Evolutionary conservation across 2,797 vertebrate species (phyloP), one percentile per base, ranked within the genome.

Genomic region (Pseudomugil tenellus): DNA sequence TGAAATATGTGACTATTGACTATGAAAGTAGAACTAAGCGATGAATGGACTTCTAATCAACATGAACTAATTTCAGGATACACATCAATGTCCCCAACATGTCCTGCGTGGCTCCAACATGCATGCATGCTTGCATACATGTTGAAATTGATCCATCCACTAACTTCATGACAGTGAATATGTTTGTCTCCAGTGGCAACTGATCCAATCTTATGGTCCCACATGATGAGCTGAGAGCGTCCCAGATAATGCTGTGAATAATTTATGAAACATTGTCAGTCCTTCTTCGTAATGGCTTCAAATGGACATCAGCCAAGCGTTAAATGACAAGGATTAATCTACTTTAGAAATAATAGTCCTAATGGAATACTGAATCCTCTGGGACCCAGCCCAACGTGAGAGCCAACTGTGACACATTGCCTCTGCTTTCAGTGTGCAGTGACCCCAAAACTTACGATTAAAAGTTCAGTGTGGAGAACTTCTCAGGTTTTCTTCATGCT

Each of bases 251-350:
- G 79, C 69, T 65, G 81, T 91, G 86, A 91, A 91, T 86, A 92
- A 91, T 90, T 90, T 86, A 92, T 87, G 75, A 88, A 92, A 88
- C 84, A 81, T 88, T 83, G 87, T 87, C 90, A 86, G 78, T 80
- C 82, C 87, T 68, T 86, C 87, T 88, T 81, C 85, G 76, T 92
- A 92, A 94, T 93, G 90, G 92, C 89, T 92, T 92, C 88, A 89
- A 91, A 89, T 90, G 88, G 86, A 91, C 89, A 90, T 80, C 89
- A 90, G 88, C 86, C 89, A 92, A 93, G 91, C 92, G 80, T 92
- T 93, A 93, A 93, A 94, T 93, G 90, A 91, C 87, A 84, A 71
- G 83, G 90, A 92, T 91, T 92, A 90, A 92, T 92, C 84, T 91
- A 81, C 90, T 91, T 91, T 81, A 82, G 85, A 85, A 92, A 91